Evolutionary conservation across 2,888 invertebrate species (phyloP), one percentile per base, ranked within the genome.

Genomic region (Brachypterus glaber): DNA sequence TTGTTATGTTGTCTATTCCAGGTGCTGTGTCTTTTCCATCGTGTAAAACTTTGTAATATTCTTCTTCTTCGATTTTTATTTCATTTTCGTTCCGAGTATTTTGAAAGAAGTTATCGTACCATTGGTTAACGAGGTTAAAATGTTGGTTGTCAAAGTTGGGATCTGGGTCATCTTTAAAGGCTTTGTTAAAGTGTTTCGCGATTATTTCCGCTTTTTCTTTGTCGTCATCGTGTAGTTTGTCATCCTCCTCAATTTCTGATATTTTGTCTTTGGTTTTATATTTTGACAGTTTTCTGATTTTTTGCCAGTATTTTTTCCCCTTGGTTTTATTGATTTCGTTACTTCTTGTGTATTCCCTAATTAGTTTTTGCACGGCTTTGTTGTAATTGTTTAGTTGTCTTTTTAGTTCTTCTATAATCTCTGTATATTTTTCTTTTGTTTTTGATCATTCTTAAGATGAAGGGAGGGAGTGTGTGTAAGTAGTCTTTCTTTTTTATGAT

Each of bases 281-380:
- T 18, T 34, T 39, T 8, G 30, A 29, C 4, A 39, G 17, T 30
- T 39, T 39, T 18, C 33, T 38, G 15, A 38, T 33, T 14, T 38
- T 16, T 17, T 38, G 33, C 33, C 33, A 38, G 17, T 38, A 38
- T 9, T 38, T 38, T 17, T 16, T 18, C 8, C 34, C 39, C 4
- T 39, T 17, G 25, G 30, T 26, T 14, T 39, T 15, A 12, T 39
- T 34, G 17, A 39, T 39, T n/a, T 27, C 29, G 24, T 34, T 39
- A 14, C n/a, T 34, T 13, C 12, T 24, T 34, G 17, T 34, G 14
- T 16, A 34, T n/a, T 26, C 21, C 5, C 12, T 5, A 9, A 34
- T 24, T 24, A 34, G 24, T 14, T 24, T 34, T 13, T 24, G 34
- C 15, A 34, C 26, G 13, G 24, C 21, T 11, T 24, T 24, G 13